phyloP scores from a whole-genome alignment of 2,113 vertebrate genomes.

The Oxygymnocypris stewartii region DNA sequence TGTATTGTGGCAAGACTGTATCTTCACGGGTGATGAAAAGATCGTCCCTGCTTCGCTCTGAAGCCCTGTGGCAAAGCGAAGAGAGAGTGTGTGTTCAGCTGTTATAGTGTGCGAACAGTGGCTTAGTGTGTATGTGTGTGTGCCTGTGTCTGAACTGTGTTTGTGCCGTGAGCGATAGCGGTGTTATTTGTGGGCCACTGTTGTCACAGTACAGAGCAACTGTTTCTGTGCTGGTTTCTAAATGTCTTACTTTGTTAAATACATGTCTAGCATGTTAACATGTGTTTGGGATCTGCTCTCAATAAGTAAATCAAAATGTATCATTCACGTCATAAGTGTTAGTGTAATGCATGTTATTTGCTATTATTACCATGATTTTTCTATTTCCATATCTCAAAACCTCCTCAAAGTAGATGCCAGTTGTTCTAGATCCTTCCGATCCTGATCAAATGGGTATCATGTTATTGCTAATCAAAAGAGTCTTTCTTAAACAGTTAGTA shows the following conservation, averaged over 20 bases:
- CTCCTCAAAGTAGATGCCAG: background rate
- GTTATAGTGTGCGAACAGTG: conserved; percentile 28
- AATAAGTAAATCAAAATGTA: background rate
- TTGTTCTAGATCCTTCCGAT: background rate
- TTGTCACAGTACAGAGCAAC: conserved; percentile 31
- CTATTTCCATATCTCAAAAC: background rate
- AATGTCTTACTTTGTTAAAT: conserved; percentile 20
- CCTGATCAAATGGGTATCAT: no score
- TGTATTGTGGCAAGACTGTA: conserved; percentile 47
- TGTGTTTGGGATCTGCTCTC: background rate
- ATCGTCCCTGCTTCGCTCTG: conserved; percentile 36
- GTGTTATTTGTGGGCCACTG: conserved; percentile 37
- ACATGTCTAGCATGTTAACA: background rate
- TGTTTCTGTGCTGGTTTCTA: conserved; percentile 34
- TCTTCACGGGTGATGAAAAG: conserved; percentile 52
- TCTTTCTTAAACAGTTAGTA: background rate
- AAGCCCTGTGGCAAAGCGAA: conserved; percentile 26
- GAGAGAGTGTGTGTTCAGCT: conserved; percentile 26
- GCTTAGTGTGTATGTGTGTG: conserved; percentile 42
- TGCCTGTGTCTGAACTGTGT: conserved; percentile 32
- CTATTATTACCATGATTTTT: background rate
- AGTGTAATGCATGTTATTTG: background rate
- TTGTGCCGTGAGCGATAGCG: conserved; percentile 37
- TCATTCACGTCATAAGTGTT: background rate
- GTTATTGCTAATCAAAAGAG: background rate